Conservation (phyloP, 2,113 vertebrate species). For the Pan paniscus region DNA sequence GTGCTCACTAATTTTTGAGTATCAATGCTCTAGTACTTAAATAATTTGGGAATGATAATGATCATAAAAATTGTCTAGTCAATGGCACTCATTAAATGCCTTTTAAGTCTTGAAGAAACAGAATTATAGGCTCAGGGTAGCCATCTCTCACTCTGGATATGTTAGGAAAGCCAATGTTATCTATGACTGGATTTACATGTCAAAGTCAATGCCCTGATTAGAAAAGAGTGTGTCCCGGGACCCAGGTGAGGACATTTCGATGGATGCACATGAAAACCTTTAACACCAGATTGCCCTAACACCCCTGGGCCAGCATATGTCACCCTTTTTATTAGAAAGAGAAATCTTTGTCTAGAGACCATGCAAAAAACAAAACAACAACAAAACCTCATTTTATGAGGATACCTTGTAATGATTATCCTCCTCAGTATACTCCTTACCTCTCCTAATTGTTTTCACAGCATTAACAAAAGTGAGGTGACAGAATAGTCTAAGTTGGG, state of each 20-base stretch:
- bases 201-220: background rate
- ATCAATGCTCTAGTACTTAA: background rate
- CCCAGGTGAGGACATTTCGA: background rate
- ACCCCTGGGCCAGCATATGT: background rate
- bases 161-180: background rate
- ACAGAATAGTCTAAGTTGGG: background rate
- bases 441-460: background rate
- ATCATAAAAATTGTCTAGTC: background rate
- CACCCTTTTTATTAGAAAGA: background rate
- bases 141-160: background rate
- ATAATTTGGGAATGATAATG: background rate
- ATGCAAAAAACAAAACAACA: background rate
- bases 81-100: background rate
- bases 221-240: background rate
- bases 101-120: background rate
- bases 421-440: rapidly evolving
- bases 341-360: background rate
- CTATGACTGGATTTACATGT: background rate
- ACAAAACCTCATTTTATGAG: background rate
- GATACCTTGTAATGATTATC: background rate
- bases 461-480: background rate
- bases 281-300: background rate
- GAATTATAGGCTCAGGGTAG: background rate
- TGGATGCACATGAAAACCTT: background rate
- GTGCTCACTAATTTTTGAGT: background rate